These are phyloP conservation scores for Passer domesticus DNA, from an alignment of 2,113 vertebrate genomes.

Conservation along the genomic window DNA sequence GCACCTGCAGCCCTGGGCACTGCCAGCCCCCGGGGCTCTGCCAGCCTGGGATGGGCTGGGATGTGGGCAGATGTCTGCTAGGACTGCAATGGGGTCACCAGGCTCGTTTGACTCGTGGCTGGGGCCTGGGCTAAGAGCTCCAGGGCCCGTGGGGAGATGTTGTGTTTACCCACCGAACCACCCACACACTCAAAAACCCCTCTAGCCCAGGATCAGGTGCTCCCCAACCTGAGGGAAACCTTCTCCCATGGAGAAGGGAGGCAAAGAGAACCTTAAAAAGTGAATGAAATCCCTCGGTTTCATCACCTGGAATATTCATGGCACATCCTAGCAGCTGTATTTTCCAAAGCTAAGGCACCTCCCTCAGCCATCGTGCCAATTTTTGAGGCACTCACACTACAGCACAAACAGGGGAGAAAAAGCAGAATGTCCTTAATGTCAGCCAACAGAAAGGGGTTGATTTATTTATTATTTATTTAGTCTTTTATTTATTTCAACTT, in stretches of 20 bases:
- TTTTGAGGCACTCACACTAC: background rate
- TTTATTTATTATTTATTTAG: too few species aligned
- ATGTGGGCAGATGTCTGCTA: constrained; percentile 73
- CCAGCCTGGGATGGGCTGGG: constrained; percentile 54
- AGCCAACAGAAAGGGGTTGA: background rate
- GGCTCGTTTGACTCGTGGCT: constrained; percentile 51
- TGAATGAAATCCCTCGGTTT: background rate
- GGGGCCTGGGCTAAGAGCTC: background rate
- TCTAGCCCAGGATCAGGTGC: background rate
- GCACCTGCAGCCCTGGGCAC: constrained; percentile 76
- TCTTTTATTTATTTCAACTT: background rate
- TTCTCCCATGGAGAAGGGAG: background rate
- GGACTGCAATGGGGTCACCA: constrained; percentile 24
- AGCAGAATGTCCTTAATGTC: background rate
- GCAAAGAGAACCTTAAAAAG: background rate
- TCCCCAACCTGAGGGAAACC: background rate
- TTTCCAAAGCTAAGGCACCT: background rate
- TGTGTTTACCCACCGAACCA: background rate
- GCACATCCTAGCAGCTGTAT: background rate
- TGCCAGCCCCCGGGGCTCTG: constrained; percentile 65
- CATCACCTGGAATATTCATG: background rate
- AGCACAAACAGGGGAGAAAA: accelerated
- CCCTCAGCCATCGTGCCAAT: background rate
- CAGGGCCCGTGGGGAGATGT: background rate
- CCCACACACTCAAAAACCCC: background rate